Evolutionary conservation across 2,113 vertebrate genomes (phyloP).

Genomic region (Pteropus alecto): DNA sequence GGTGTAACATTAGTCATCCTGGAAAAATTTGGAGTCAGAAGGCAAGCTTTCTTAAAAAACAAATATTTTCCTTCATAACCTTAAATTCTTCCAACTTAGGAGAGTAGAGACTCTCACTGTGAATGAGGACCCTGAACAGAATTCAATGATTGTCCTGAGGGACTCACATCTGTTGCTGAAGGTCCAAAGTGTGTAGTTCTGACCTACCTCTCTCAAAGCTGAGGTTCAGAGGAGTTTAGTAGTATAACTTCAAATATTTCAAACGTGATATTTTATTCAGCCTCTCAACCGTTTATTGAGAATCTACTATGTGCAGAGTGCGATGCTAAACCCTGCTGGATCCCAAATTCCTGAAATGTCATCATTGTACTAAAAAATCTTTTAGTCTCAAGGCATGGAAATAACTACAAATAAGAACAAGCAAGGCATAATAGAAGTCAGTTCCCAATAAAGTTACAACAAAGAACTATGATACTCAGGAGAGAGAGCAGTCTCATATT

Average conservation of each 20-base stretch:
- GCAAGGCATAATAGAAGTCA: not conserved
- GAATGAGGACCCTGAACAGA: not conserved
- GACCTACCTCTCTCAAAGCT: not conserved
- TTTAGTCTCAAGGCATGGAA: not conserved
- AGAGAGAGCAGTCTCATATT: not conserved
- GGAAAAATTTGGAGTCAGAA: not conserved
- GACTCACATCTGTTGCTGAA: fast-evolving
- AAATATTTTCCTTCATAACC: not conserved
- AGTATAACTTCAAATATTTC: not conserved
- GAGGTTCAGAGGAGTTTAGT: not conserved
- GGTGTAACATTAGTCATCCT: not conserved
- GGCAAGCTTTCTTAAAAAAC: not conserved
- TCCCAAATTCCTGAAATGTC: not conserved
- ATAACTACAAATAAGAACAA: not conserved
- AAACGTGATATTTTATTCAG: not conserved
- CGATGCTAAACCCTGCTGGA: not conserved
- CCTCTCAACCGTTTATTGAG: not conserved
- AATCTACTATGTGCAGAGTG: not conserved
- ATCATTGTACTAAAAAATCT: not conserved
- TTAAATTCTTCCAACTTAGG: not conserved
- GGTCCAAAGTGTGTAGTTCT: not conserved
- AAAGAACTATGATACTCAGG: not conserved
- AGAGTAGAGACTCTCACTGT: not conserved
- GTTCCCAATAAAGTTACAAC: not conserved
- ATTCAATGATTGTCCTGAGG: no score